Percentiles rank a stretch among this genome's conserved stretches.
Evolutionary conservation across 2,888 invertebrate species (phyloP).

Genomic region (Ormyrus pomaceus): DNA sequence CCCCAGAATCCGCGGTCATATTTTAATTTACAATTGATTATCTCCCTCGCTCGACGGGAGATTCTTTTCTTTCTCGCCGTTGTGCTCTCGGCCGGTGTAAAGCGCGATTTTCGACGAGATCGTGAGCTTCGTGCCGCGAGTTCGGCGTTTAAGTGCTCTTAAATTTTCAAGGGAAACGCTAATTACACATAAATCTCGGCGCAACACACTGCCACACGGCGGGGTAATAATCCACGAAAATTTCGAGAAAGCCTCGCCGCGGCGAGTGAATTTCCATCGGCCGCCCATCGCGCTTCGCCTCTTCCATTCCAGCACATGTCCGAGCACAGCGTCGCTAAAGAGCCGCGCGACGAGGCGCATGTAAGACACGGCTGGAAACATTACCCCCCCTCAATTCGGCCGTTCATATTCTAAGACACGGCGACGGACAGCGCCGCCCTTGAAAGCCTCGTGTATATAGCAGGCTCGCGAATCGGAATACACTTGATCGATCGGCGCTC

Average conservation of each 20-base stretch:
- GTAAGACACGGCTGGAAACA: too few species aligned
- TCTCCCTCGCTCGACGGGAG: slow-evolving; percentile 4
- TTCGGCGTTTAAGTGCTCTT: slow-evolving; percentile 33
- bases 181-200: slow-evolving; percentile 22
- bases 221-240: background rate
- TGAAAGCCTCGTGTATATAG: background rate
- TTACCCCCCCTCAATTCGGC: too few species aligned
- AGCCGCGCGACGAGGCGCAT: too few species aligned
- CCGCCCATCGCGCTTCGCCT: background rate
- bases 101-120: slow-evolving; percentile 16
- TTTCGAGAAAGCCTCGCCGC: background rate
- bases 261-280: slow-evolving; percentile 24
- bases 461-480: background rate
- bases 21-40: slow-evolving; percentile 44
- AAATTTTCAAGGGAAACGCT: slow-evolving; percentile 35
- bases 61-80: background rate
- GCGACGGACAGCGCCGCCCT: background rate
- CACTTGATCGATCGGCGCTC: slow-evolving; percentile 25
- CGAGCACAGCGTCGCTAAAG: background rate
- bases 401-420: too few species aligned
- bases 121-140: slow-evolving; percentile 16
- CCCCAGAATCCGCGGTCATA: slow-evolving; percentile 18
- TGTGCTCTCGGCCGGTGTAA: background rate
- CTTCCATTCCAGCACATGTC: slow-evolving; percentile 6
- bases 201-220: background rate